Base-by-base conservation (phyloP, 2,888 invertebrate genomes). In the Actias luna region DNA sequence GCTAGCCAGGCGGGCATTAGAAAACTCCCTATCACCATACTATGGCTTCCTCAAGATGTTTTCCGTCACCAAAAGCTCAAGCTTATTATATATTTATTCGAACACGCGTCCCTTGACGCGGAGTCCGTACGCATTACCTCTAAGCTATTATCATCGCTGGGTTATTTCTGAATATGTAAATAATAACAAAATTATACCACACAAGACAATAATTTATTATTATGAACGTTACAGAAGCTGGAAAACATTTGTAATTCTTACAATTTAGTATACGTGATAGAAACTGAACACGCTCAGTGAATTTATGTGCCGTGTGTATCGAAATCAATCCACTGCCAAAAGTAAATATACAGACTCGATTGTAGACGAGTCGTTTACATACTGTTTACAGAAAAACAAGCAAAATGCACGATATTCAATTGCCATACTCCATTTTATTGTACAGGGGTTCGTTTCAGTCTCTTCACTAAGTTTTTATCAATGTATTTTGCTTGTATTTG, bases 301-400 rank as follows among this genome's bases (percentile, higher is more conserved):
- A 71, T 36, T 64, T 1, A 5, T 0, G 0, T 0, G 0, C 73
- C 75, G 74, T 85, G 64, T 78, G 68, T 79, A 68, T 39, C 31
- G 65, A 67, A 65, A 67, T 64, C 78, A 76, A 82, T 79, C 70
- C 82, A 78, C 70, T 78, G 82, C 82, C 82, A 84, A 87, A 83
- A 75, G 80, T 83, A 87, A 87, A 88, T 80, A 87, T 78, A 78
- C 78, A 73, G 80, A 82, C 79, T 83, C 80, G 70, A 79, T 79
- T 82, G 83, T 82, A 83, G 77, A 80, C 80, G 79, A 75, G 77
- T 89, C 88, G 89, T 89, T 89, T 89, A 89, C 88, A 88, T 88
- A 87, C 80, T 88, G 84, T 89, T 89, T 86, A 86, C 89, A 86
- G 81, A 87, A 84, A 88, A 73, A 88, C 72, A 80, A 87, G 77